phyloP scores from a whole-genome alignment of 2,797 vertebrate genomes.

The Chlorospingus flavigularis region DNA sequence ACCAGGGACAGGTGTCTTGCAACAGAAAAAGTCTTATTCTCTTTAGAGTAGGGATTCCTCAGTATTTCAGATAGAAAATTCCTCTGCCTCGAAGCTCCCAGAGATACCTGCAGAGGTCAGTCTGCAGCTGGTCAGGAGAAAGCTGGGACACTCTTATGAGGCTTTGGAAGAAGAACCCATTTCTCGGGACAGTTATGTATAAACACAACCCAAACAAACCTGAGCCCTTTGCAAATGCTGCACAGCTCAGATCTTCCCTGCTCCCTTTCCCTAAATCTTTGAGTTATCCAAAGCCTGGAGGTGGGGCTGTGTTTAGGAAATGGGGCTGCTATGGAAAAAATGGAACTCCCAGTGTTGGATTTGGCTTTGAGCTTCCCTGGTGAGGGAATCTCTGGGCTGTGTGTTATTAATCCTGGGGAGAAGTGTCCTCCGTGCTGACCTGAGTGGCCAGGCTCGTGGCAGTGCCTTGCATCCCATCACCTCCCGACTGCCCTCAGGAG shows the following conservation, averaged over 20 bases:
- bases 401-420: background rate
- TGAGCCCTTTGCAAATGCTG: background rate
- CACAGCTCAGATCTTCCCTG: background rate
- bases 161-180: background rate
- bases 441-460: rapidly evolving
- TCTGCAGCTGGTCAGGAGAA: background rate
- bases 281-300: background rate
- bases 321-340: background rate
- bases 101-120: background rate
- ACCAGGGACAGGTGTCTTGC: background rate
- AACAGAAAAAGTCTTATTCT: background rate
- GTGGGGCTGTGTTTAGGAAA: background rate
- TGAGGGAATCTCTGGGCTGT: background rate
- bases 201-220: background rate
- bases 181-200: background rate
- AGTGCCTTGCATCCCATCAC: background rate
- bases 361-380: background rate
- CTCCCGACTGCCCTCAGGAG: background rate
- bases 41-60: background rate
- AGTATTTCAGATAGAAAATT: background rate
- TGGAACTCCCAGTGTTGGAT: background rate
- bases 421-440: background rate
- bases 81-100: background rate
- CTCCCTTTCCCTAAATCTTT: background rate
- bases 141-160: background rate